These are phyloP conservation scores for Tubulanus polymorphus DNA, from an alignment of 2,888 invertebrate species.

Conservation along the genomic window DNA sequence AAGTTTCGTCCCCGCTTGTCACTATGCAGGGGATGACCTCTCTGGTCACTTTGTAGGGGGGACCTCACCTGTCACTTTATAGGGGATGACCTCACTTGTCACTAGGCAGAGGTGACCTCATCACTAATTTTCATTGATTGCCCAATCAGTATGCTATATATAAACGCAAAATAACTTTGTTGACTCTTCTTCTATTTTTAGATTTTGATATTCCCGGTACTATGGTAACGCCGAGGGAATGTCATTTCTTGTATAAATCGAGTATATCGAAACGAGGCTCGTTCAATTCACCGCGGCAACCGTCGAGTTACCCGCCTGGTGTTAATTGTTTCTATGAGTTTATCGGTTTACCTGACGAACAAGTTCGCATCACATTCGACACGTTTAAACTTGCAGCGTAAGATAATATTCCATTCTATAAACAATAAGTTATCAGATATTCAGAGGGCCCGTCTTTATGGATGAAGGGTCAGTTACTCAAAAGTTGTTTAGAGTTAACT, in stretches of 20 bases:
- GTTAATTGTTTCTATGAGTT: conserved; percentile 55
- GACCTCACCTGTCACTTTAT: no score
- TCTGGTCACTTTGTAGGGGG: no score
- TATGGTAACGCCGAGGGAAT: conserved; percentile 81
- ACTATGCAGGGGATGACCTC: no score
- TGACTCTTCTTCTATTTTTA: conserved; percentile 58
- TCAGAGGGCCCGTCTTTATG: no score
- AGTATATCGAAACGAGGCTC: conserved; percentile 36
- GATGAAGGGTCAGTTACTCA: no score
- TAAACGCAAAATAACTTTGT: background rate
- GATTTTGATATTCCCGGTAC: conserved; percentile 94
- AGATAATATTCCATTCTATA: no score
- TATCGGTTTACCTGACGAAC: conserved; percentile 41
- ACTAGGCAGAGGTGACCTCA: no score
- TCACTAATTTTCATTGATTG: no score
- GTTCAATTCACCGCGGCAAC: conserved; percentile 82
- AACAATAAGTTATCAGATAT: no score
- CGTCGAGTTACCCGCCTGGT: conserved; percentile 51
- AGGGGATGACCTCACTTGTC: no score
- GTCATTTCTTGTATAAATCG: conserved; percentile 78
- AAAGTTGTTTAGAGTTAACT: no score
- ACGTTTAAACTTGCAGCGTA: conserved; percentile 29
- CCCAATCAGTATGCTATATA: background rate
- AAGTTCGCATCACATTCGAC: conserved; percentile 44
- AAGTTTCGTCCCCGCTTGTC: no score